Percentiles rank a stretch among this genome's conserved stretches.
These are phyloP conservation scores for Vimba vimba DNA, from an alignment of 2,113 vertebrate genomes.

Conservation along the genomic window DNA sequence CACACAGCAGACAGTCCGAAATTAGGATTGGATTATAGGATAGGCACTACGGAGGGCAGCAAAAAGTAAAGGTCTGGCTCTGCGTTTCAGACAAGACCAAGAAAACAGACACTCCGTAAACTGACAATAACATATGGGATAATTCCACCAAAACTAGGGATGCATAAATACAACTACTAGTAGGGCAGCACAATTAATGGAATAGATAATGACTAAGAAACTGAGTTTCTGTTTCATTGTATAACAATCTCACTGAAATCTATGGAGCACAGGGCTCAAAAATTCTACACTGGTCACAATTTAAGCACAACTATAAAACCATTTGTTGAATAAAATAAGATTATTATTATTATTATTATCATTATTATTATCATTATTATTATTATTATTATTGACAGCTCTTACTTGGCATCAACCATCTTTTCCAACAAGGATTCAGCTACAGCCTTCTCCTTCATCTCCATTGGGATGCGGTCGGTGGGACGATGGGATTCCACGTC, in stretches of 20 bases:
- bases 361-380: background rate
- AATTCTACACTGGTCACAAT: no score
- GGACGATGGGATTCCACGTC: constrained; percentile 83
- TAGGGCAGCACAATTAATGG: background rate
- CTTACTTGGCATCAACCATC: constrained; percentile 88
- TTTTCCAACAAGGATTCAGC: constrained; percentile 81
- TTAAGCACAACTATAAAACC: no score
- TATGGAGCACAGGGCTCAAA: no score
- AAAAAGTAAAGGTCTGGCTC: background rate
- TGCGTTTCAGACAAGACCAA: background rate
- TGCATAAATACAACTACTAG: background rate
- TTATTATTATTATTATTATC: background rate
- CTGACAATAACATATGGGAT: background rate
- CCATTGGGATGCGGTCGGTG: constrained; percentile 79
- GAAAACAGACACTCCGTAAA: background rate
- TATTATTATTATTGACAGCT: background rate
- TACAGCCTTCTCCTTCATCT: constrained; percentile 86
- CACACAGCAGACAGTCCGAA: background rate
- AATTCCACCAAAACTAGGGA: background rate
- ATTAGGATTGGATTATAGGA: constrained; percentile 6
- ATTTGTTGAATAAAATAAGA: background rate
- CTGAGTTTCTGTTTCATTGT: no score
- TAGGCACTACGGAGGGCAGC: background rate
- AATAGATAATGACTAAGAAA: no score
- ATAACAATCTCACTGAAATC: no score